Evolutionary conservation across 2,888 invertebrate genomes (phyloP), one percentile per base, ranked within the genome.

Genomic region (Eudemis profundana): DNA sequence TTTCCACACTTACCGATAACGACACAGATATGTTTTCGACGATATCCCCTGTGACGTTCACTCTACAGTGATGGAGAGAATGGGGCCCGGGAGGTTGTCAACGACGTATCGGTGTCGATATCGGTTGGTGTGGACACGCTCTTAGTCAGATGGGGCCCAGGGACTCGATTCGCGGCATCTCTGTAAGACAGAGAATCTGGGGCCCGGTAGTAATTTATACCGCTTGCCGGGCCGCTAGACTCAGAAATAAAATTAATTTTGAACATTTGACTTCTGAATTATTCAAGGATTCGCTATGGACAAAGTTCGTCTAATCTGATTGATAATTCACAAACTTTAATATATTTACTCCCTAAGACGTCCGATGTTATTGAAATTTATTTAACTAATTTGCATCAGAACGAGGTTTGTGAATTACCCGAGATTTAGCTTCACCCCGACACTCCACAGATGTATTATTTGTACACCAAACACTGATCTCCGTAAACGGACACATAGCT

Each of bases 401-500:
- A 27, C 36, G 44, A 57, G 44, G 47, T 65, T 65, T 60, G 46
- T 65, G 59, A 40, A 53, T 68, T 47, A 42, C 29, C 15, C 38
- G 14, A 23, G 56, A 33, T 59, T 40, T 64, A 59, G 56, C 33
- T 67, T 66, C 63, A 49, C 65, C 67, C 72, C 62, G 54, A 61
- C 66, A 72, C 70, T 68, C 36, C 53, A 70, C 74, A 72, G 71
- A 46, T 54, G 29, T 61, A 54, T 63, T 59, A 47, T 46, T 56
- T 51, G 27, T 29, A 61, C 51, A 65, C 65, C 51, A 29, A 51
- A 53, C 53, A 60, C 65, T 36, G 53, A 53, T 65, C 36, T 44
- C 42, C 29, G 3, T n/a, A 17, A 8, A 36, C 38, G 33, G 29
- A 51, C 44, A 60, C 62, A 44, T 64, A 60, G 65, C 53, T 65